Evolutionary conservation across 2,888 invertebrate species (phyloP), one percentile per base, ranked within the genome.

Genomic region (Ochropleura leucogaster): DNA sequence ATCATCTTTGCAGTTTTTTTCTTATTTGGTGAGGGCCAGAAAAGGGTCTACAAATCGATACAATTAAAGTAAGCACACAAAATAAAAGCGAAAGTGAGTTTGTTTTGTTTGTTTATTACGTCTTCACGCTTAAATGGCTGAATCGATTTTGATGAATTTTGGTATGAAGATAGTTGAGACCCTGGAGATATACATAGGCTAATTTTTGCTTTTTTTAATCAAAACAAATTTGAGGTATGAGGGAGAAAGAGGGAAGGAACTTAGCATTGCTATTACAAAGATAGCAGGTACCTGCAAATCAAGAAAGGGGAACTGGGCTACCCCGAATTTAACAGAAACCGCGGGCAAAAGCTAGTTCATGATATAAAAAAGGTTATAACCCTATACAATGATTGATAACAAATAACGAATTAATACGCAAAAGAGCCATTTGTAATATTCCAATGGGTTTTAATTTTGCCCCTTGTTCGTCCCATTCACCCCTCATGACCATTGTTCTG

Each of bases 401-500:
- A 77, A 79, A 76, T 70, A 77, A 66, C 30, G 65, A 79, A 80
- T 80, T 68, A 74, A 78, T 79, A 63, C 62, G 64, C 49, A 40
- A 66, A 83, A 73, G 67, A 72, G 47, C 47, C 67, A 71, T 77
- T 78, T 75, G 80, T 75, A 68, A 77, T 80, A 80, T 79, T 79
- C 80, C 85, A 86, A 87, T 83, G 69, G 55, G 42, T 68, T 85
- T 76, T 79, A 85, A 87, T 87, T 85, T 83, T 53, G 49, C 63
- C 73, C 53, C 68, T 80, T 68, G 53, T 64, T 40, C 53, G 46
- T 47, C 42, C 64, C 68, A 71, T 80, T 85, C 79, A 74, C 9
- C 55, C 59, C 42, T 70, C 44, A 47, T 64, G 42, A 16, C 77
- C 60, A 85, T 85, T 85, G 87, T 87, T 87, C 68, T 20, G n/a